These are phyloP conservation scores for Pitta sordida DNA, from an alignment of 2,113 vertebrate genomes.

Conservation along the genomic window DNA sequence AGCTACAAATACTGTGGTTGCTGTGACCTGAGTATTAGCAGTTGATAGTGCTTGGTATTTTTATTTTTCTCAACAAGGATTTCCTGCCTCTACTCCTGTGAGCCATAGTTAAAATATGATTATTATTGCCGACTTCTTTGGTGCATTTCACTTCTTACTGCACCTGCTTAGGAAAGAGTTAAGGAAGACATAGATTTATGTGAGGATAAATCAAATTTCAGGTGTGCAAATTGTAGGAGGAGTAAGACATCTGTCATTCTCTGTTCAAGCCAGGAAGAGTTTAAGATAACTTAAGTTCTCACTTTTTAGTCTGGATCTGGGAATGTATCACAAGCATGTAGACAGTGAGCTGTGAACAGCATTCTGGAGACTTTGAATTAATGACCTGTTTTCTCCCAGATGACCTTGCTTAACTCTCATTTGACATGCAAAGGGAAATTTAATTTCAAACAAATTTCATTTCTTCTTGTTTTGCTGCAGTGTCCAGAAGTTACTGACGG, in stretches of 20 bases:
- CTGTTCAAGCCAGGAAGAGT: not conserved
- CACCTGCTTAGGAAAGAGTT: not conserved
- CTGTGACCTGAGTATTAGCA: not conserved
- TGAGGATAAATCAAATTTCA: not conserved
- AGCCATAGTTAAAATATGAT: not conserved
- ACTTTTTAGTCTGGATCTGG: not conserved
- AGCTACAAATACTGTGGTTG: not conserved
- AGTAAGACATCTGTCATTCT: not conserved
- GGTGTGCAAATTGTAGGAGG: not conserved
- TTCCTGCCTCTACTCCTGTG: not conserved
- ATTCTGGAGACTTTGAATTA: not conserved
- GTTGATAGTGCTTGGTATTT: not conserved
- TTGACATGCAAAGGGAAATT: not conserved
- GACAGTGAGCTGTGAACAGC: not conserved
- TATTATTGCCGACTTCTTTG: rapidly evolving
- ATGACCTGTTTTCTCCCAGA: not conserved
- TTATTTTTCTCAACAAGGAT: not conserved
- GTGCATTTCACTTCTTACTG: not conserved
- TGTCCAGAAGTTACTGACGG: not conserved
- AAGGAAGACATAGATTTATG: not conserved
- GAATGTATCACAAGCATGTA: not conserved
- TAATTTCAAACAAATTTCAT: not conserved
- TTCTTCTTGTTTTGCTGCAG: not conserved
- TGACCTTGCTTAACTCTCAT: not conserved
- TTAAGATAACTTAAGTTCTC: not conserved